Evolutionary conservation across 1,140 invertebrate species (phyloP).

Genomic region (honey bee (Apis mellifera)): DNA sequence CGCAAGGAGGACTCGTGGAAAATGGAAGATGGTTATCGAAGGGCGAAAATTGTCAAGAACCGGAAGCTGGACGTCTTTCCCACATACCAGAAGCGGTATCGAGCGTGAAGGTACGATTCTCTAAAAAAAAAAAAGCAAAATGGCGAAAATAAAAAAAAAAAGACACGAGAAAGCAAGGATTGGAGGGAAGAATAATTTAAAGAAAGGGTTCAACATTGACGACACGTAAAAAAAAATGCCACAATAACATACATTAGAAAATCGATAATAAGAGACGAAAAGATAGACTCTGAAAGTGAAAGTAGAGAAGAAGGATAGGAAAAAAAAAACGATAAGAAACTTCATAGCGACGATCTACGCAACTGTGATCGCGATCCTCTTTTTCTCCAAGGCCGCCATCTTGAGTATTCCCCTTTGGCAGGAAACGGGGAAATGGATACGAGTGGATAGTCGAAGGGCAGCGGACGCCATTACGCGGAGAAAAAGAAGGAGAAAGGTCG

Average conservation of each 20-base stretch:
- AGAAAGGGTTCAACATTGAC: background rate
- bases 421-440: background rate
- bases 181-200: constrained; percentile 3
- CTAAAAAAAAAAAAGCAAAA: background rate
- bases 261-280: background rate
- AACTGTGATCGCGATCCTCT: constrained; percentile 22
- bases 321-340: constrained; percentile 6
- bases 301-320: constrained; percentile 20
- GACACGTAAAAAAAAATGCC: constrained; percentile 26
- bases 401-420: background rate
- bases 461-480: constrained; percentile 13
- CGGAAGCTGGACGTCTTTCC: too few relatives aligned
- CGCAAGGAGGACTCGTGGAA: background rate
- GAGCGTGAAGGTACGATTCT: constrained; percentile 34
- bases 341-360: background rate
- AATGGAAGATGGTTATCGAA: constrained; percentile 6
- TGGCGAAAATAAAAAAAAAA: constrained; percentile 4
- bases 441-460: constrained; percentile 7
- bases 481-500: constrained; percentile 46
- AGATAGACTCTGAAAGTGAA: background rate
- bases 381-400: constrained; percentile 21
- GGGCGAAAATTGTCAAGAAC: background rate
- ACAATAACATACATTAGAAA: too few relatives aligned
- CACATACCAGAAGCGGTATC: too few relatives aligned
- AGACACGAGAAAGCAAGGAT: constrained; percentile 20